phyloP scores from a whole-genome alignment of 2,797 vertebrate genomes.

The Echeneis naucrates region DNA sequence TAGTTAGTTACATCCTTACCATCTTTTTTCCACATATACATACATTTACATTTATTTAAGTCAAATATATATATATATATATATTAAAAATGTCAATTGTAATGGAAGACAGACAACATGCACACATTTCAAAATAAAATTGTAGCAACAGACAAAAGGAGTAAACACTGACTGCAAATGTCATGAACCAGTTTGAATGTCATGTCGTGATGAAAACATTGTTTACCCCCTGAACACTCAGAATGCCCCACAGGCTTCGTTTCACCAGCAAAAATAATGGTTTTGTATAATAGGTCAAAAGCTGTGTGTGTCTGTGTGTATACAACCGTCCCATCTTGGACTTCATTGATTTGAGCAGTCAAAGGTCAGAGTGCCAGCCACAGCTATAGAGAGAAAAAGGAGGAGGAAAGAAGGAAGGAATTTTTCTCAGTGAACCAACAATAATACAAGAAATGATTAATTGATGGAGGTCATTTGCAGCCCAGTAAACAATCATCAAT shows the following conservation, averaged over 20 bases:
- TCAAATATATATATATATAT: background rate
- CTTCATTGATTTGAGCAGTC: conserved; percentile 15
- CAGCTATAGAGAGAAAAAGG: background rate
- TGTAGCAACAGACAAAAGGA: background rate
- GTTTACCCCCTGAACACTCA: conserved; percentile 1
- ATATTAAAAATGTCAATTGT: background rate
- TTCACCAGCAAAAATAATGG: conserved; percentile 19
- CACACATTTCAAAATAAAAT: background rate
- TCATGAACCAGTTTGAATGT: conserved; percentile 22
- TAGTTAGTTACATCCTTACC: background rate
- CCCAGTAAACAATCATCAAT: no score
- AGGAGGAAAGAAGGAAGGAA: no score
- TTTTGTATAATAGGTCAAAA: conserved; percentile 25
- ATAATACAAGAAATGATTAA: no score
- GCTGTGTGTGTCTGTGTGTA: background rate
- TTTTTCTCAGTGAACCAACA: no score
- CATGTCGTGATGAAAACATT: conserved; percentile 36
- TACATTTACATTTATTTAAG: no score
- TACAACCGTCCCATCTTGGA: background rate
- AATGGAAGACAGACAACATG: background rate
- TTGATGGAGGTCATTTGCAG: no score
- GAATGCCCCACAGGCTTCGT: conserved; percentile 12
- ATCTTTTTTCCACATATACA: background rate
- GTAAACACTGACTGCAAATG: conserved; percentile 18
- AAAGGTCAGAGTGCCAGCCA: background rate